These are phyloP conservation scores for Gnathonemus echidnorhynchus DNA, from an alignment of 2,113 vertebrate genomes.

Conservation along the genomic window DNA sequence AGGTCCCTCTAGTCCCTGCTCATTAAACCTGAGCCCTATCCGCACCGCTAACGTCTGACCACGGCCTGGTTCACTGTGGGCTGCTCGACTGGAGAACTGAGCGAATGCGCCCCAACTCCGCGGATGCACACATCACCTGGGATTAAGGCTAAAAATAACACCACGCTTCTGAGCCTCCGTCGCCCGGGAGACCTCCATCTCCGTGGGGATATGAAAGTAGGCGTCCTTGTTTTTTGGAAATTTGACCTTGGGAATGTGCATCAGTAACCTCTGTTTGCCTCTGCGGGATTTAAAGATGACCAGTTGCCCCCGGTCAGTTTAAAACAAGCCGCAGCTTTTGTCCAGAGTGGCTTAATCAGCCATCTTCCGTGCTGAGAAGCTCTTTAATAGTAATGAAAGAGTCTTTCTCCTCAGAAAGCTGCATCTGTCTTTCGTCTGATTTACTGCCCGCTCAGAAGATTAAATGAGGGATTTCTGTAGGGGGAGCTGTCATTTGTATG, in stretches of 20 bases:
- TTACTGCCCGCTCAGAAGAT: background rate
- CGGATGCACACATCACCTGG: background rate
- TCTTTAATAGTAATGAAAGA: background rate
- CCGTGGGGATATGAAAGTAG: background rate
- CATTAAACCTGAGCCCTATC: background rate
- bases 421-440: background rate
- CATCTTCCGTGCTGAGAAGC: background rate
- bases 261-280: background rate
- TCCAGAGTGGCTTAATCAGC: background rate
- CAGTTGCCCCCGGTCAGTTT: background rate
- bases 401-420: background rate
- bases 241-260: background rate
- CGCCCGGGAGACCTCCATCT: background rate
- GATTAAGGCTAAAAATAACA: background rate
- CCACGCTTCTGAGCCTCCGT: background rate
- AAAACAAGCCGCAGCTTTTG: background rate
- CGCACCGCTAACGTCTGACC: background rate
- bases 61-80: background rate
- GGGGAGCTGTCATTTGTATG: background rate
- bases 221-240: background rate
- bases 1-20: background rate
- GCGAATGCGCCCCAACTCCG: background rate
- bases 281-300: background rate
- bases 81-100: background rate
- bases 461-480: background rate